Percentiles rank a stretch among this genome's conserved stretches.
Conservation (phyloP, 1,140 invertebrate species). For the Scaptomyza montana region DNA sequence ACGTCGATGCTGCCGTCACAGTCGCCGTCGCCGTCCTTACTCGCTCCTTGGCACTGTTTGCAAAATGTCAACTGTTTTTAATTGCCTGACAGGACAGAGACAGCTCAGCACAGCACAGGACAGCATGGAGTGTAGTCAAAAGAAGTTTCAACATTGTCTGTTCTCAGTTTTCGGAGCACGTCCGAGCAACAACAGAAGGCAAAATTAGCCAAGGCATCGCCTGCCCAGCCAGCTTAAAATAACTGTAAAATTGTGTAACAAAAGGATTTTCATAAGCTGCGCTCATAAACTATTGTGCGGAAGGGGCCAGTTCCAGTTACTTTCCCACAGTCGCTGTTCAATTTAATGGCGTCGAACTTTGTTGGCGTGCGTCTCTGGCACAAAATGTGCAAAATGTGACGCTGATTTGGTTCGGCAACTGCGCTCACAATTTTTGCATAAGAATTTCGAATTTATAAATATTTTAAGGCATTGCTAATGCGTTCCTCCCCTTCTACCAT, state of each 20-base stretch:
- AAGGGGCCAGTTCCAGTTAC: background rate
- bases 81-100: conserved; percentile 63
- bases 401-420: conserved; percentile 35
- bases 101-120: background rate
- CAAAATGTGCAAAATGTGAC: conserved; percentile 39
- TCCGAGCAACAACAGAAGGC: conserved; percentile 52
- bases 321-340: conserved; percentile 32
- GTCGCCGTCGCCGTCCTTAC: background rate
- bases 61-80: conserved; percentile 81
- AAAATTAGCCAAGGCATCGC: conserved; percentile 61
- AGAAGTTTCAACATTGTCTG: conserved; percentile 60
- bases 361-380: conserved; percentile 16
- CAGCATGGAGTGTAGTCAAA: conserved; percentile 3
- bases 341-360: conserved; percentile 72
- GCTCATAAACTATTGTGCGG: conserved; percentile 72
- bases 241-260: conserved; percentile 80
- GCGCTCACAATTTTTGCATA: conserved; percentile 39
- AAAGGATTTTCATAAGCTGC: conserved; percentile 79
- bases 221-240: conserved; percentile 55
- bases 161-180: conserved; percentile 44
- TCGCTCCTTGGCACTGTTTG: conserved; percentile 56
- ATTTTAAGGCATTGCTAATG: conserved; percentile 62
- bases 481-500: background rate
- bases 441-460: conserved; percentile 58
- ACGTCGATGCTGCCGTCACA: background rate